phyloP scores from a whole-genome alignment of 2,797 vertebrate species.

The Phrynocephalus guinanensis region DNA sequence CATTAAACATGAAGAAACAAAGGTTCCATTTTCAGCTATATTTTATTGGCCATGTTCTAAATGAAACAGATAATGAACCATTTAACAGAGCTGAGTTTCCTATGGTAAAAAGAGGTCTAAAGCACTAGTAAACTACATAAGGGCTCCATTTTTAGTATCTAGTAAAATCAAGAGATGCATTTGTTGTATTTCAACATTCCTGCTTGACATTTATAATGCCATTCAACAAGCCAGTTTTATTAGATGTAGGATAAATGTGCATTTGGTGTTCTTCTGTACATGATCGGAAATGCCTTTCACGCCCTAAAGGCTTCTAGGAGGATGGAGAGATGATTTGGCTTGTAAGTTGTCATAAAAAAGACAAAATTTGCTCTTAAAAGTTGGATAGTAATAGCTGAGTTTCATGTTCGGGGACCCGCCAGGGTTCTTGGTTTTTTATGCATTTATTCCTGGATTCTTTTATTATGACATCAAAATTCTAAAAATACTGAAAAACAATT shows the following conservation, averaged over 20 bases:
- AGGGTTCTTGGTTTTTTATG: background rate
- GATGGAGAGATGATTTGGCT: background rate
- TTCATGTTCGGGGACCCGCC: background rate
- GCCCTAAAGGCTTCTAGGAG: constrained; percentile 9
- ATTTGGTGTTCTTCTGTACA: constrained; percentile 26
- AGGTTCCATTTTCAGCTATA: constrained; percentile 1
- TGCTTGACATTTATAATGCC: constrained; percentile 38
- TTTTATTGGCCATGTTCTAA: constrained; percentile 23
- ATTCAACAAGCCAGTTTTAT: constrained; percentile 41
- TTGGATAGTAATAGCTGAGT: constrained; percentile 1
- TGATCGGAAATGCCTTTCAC: constrained; percentile 16
- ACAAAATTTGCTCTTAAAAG: constrained; percentile 7
- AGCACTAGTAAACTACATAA: constrained; percentile 14
- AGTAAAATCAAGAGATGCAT: constrained; percentile 30
- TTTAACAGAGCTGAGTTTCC: constrained; percentile 28
- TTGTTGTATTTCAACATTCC: constrained; percentile 29
- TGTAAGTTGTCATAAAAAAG: background rate
- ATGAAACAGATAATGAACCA: constrained; percentile 38
- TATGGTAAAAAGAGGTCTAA: constrained; percentile 14
- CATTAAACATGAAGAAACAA: constrained; percentile 25
- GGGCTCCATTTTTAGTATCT: constrained; percentile 29
- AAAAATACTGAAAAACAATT: background rate
- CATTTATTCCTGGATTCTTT: background rate
- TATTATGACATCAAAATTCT: background rate
- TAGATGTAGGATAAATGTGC: background rate